A percentile compares a stretch with the other conserved stretches of the same genome.
Conservation (phyloP, 2,888 invertebrate species). For the Tuberolachnus salignus region DNA sequence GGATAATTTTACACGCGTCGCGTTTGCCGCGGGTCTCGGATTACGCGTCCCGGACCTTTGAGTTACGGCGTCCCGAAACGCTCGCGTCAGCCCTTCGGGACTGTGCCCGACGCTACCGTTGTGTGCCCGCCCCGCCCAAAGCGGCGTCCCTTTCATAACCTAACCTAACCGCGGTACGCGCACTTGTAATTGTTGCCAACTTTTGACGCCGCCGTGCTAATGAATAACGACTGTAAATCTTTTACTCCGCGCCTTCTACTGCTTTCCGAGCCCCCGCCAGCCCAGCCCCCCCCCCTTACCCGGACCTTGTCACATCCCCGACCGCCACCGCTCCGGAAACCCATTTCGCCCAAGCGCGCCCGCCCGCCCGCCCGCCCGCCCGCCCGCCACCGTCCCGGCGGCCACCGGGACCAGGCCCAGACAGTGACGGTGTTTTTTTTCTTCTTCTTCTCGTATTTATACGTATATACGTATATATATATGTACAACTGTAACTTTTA, state of each 20-base stretch:
- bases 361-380: neutral
- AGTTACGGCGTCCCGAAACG: constrained; percentile 35
- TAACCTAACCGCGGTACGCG: constrained; percentile 14
- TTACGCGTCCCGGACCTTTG: constrained; percentile 33
- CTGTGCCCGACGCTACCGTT: neutral
- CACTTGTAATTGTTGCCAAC: constrained; percentile 55
- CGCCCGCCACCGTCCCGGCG: neutral
- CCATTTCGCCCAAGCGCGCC: neutral
- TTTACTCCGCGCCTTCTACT: neutral
- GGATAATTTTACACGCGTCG: too few species aligned
- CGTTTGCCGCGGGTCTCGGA: neutral
- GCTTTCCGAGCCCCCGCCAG: neutral
- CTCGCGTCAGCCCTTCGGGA: constrained; percentile 2
- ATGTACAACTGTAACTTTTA: constrained; percentile 41
- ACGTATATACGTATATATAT: too few species aligned
- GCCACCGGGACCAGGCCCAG: too few species aligned
- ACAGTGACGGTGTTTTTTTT: constrained; percentile 3
- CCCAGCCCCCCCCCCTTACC: neutral
- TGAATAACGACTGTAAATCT: constrained; percentile 55
- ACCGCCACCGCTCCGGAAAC: neutral
- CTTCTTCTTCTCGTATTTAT: neutral
- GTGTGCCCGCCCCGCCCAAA: neutral
- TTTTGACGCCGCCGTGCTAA: constrained; percentile 48
- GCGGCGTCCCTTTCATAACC: neutral
- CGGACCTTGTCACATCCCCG: neutral